These are phyloP conservation scores for Rana temporaria DNA, from an alignment of 2,113 vertebrate species.

Conservation along the genomic window DNA sequence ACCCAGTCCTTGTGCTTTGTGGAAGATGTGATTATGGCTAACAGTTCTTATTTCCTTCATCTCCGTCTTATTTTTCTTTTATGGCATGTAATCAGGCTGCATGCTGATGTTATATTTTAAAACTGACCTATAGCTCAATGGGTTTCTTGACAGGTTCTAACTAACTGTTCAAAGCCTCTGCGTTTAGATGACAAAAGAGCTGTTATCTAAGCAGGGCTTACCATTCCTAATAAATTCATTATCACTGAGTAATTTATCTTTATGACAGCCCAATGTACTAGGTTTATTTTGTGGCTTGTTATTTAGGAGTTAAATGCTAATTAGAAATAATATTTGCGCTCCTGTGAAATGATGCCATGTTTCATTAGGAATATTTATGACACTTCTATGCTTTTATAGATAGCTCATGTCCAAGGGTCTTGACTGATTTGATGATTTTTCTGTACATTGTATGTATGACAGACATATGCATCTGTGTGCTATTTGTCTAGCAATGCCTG, in stretches of 20 bases:
- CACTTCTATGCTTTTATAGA: conserved; percentile 8
- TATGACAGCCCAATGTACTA: neutral
- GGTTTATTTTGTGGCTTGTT: neutral
- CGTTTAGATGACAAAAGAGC: neutral
- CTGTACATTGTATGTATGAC: neutral
- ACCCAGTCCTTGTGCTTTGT: conserved; percentile 28
- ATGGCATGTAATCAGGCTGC: conserved; percentile 35
- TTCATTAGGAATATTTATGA: conserved; percentile 37
- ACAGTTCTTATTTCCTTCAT: conserved; percentile 16
- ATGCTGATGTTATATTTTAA: conserved; percentile 41
- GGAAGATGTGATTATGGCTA: conserved; percentile 38
- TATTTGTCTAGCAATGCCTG: neutral
- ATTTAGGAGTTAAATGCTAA: conserved; percentile 29
- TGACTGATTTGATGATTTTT: conserved; percentile 5
- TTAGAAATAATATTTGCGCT: conserved; percentile 33
- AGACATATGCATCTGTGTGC: neutral
- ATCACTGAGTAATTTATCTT: conserved; percentile 18
- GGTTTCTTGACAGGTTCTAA: conserved; percentile 37
- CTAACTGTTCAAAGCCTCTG: conserved; percentile 1
- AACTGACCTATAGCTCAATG: conserved; percentile 46
- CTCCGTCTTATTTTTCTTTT: conserved; percentile 43
- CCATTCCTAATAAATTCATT: conserved; percentile 25
- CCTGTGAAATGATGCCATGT: neutral
- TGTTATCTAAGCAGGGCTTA: conserved; percentile 5
- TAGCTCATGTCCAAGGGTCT: conserved; percentile 13